Base-by-base conservation (phyloP, 1,140 invertebrate species). In the Drosophila ogumai region DNA sequence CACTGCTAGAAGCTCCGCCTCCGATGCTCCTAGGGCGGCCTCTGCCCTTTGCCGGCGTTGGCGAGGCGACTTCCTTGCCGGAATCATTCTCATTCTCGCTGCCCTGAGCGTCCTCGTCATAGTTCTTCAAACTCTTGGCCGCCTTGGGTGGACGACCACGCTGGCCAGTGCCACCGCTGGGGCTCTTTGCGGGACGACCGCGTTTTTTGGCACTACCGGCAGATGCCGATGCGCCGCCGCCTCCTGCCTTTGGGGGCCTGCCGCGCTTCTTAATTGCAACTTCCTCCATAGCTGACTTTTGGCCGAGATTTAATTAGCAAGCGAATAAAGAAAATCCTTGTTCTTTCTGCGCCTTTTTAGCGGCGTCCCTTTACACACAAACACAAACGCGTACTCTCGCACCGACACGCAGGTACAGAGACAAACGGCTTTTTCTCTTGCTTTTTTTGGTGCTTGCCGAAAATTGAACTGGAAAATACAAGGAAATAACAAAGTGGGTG, bases 1-100 rank as follows among this genome's bases (percentile, higher is more conserved):
- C 19, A 55, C 12, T 55, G 10, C 12, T 9, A 17, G 28, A 15
- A 31, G 17, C 38, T n/a, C 72, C 72, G 8, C 3, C 34, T 0
- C 54, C 64, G 36, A 64, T 82, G 9, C 46, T 58, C 40, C 57
- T 65, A 12, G 91, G 91, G 4, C 91, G 91, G 2, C 91, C 91
- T 19, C 91, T 77, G 31, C 87, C 90, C 74, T 88, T 91, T 9
- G 72, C 15, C 6, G 44, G 31, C 17, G 43, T 28, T 54, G 31
- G 64, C 12, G 36, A 49, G 28, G 65, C 1, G 36, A 15, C 36
- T 19, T 57, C 61, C n/a, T 38, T 41, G 17, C n/a, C 36, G 19
- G 56, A 60, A 8, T 79, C 61, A 28, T 28, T 28, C n/a, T 66
- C 80, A 32, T 82, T 54, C 7, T 68, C 74, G 25, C 47, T 59